Evolutionary conservation across 2,888 invertebrate genomes (phyloP).

Genomic region (Agrilus mali): DNA sequence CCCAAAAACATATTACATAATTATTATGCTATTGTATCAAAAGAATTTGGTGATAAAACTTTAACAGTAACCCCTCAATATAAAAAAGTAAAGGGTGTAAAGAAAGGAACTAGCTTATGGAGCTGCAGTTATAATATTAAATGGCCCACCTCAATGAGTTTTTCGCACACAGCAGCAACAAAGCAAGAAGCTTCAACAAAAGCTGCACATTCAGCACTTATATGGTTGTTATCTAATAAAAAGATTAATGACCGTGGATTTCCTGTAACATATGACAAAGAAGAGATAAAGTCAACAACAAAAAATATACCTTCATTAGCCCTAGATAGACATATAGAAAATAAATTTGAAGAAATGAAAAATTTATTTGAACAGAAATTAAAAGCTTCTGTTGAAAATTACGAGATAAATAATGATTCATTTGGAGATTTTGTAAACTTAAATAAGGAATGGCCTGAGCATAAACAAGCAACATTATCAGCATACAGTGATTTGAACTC

Average conservation of each 20-base stretch:
- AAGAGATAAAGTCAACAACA: slow-evolving; percentile 30
- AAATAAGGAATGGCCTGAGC: slow-evolving; percentile 8
- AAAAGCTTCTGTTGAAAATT: too few relatives aligned
- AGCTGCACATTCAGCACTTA: slow-evolving; percentile 41
- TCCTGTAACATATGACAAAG: slow-evolving; percentile 38
- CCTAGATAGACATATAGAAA: slow-evolving; percentile 21
- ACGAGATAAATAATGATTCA: too few relatives aligned
- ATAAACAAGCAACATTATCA: slow-evolving; percentile 5
- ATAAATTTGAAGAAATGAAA: slow-evolving; percentile 33
- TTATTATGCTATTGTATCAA: slow-evolving; percentile 32
- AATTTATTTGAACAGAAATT: slow-evolving; percentile 14
- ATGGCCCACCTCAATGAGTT: slow-evolving; percentile 46
- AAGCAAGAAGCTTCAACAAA: slow-evolving; percentile 42
- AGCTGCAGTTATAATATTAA: slow-evolving; percentile 38
- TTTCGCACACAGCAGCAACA: slow-evolving; percentile 37
- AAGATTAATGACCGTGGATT: slow-evolving; percentile 36
- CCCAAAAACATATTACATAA: slow-evolving; percentile 40
- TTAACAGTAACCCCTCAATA: slow-evolving; percentile 31
- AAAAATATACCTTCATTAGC: slow-evolving; percentile 18
- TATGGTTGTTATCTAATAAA: slow-evolving; percentile 39
- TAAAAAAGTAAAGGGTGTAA: slow-evolving; percentile 23
- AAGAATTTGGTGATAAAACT: slow-evolving; percentile 29
- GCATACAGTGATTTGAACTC: slow-evolving; percentile 12
- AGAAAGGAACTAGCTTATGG: slow-evolving; percentile 32
- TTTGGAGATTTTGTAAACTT: slow-evolving; percentile 1